A percentile compares a stretch with the other conserved stretches of the same genome.
These are phyloP conservation scores for Chlorops oryzae DNA, from an alignment of 1,140 invertebrate genomes.

Conservation along the genomic window DNA sequence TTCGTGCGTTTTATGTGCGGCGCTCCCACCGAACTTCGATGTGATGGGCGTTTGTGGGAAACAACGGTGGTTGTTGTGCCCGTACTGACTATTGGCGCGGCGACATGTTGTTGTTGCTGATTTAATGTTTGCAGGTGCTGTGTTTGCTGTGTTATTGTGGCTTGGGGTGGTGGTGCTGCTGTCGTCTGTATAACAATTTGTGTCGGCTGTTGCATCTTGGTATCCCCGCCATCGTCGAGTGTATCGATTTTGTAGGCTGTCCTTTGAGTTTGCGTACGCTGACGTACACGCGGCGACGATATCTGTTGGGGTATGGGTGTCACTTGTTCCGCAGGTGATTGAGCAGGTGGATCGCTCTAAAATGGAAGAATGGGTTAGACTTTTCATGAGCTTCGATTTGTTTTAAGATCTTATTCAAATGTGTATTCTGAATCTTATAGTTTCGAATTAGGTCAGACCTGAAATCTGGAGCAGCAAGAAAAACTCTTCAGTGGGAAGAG, in stretches of 20 bases:
- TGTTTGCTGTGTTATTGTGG: constrained; percentile 21
- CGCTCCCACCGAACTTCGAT: constrained; percentile 26
- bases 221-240: constrained; percentile 40
- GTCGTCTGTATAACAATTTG: constrained; percentile 45
- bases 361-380: no score
- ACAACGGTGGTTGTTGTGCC: constrained; percentile 36
- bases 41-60: constrained; percentile 37
- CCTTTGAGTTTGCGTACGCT: constrained; percentile 12
- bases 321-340: constrained; percentile 19
- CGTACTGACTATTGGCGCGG: constrained; percentile 22
- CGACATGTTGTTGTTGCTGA: constrained; percentile 28
- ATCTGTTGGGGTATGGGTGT: constrained; percentile 23
- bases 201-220: constrained; percentile 34
- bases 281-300: constrained; percentile 29
- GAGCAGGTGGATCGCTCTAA: constrained; percentile 39
- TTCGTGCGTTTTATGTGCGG: constrained; percentile 18
- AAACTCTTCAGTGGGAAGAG: no score
- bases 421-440: no score
- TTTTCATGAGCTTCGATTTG: no score
- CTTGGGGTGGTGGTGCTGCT: constrained; percentile 10
- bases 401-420: no score
- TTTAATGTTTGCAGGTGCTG: constrained; percentile 8
- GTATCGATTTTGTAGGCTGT: constrained; percentile 43
- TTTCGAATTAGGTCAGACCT: no score
- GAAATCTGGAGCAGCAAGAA: no score